Base-by-base conservation (phyloP, 2,888 invertebrate species). In the Mythimna lalbum region DNA sequence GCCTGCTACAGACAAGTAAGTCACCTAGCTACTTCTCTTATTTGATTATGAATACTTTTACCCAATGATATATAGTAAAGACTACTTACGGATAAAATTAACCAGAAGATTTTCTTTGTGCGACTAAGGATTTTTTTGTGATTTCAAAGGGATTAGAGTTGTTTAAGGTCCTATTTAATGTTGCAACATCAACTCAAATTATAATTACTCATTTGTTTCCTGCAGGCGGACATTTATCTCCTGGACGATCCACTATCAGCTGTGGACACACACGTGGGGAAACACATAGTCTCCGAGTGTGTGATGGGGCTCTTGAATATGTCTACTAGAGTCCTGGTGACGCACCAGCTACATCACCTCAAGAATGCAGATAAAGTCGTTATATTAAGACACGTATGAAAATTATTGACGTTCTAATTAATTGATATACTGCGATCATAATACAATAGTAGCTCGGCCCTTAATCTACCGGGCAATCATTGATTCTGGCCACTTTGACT, bases 301-400 rank as follows among this genome's bases (percentile, higher is more conserved):
- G 96, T 98, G 31, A 94, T 93, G 81, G 96, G 96, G 0, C 93
- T 96, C 53, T 92, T 98, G 67, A 93, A 95, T 21, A 93, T 97
- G 69, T 97, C 97, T 87, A 97, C 98, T 2, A 96, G 98, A 55
- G 96, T 98, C 76, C 96, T 98, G 7, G 98, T 98, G 68, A 98
- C 98, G 0, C 98, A 98, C 91, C 98, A 98, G 89, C 93, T 98
- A n/a, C 98, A 98, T 88, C 98, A 97, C 86, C 95, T 98, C 33
- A 97, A 97, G 83, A 90, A 95, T 21, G 97, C 97, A 1, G 97
- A 97, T 89, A 95, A 95, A 76, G 96, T 98, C 62, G 91, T 97
- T 75, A 95, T 97, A 71, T 89, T 98, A 66, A 96, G 97, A 69
- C 97, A 97, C 88, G 98, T 97, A 87, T 96, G 96, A 12, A 12